Evolutionary conservation across 2,888 invertebrate species (phyloP).

Genomic region (Dione juno): DNA sequence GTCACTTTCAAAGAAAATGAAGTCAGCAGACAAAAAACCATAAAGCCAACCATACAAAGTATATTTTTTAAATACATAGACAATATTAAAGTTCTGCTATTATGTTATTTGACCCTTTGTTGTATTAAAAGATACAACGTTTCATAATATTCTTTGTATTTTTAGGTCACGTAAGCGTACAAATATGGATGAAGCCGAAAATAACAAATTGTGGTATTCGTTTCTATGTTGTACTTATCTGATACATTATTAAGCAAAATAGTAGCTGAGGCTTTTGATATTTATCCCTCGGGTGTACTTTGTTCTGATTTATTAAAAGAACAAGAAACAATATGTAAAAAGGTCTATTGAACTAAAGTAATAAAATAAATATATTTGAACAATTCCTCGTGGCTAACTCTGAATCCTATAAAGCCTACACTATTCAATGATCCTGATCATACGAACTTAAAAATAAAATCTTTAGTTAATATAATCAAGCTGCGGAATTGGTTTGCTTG

Average conservation of each 20-base stretch:
- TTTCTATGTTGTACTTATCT: conserved; percentile 4
- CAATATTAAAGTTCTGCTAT: conserved; percentile 3
- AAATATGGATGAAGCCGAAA: conserved; percentile 12
- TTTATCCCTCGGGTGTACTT: background rate
- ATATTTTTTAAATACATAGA: conserved; percentile 17
- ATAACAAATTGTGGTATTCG: conserved; percentile 14
- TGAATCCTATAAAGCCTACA: background rate
- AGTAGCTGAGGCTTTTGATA: background rate
- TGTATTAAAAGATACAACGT: background rate
- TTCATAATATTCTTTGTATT: conserved; percentile 4
- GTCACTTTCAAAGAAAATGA: conserved; percentile 9
- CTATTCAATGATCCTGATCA: too few relatives aligned
- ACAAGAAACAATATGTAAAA: conserved; percentile 3
- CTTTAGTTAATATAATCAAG: too few relatives aligned
- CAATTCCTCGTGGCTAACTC: background rate
- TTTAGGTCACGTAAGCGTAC: conserved; percentile 15
- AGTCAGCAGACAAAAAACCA: conserved; percentile 7
- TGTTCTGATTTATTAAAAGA: conserved; percentile 6
- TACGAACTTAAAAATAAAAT: too few relatives aligned
- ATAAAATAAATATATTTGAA: background rate
- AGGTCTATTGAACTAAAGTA: background rate
- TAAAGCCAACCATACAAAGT: conserved; percentile 6
- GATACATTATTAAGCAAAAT: conserved; percentile 15
- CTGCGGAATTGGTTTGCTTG: too few relatives aligned
- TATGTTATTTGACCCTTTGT: conserved; percentile 8